These are phyloP conservation scores for Melanocharis versteri DNA, from an alignment of 2,113 vertebrate species.

Conservation along the genomic window DNA sequence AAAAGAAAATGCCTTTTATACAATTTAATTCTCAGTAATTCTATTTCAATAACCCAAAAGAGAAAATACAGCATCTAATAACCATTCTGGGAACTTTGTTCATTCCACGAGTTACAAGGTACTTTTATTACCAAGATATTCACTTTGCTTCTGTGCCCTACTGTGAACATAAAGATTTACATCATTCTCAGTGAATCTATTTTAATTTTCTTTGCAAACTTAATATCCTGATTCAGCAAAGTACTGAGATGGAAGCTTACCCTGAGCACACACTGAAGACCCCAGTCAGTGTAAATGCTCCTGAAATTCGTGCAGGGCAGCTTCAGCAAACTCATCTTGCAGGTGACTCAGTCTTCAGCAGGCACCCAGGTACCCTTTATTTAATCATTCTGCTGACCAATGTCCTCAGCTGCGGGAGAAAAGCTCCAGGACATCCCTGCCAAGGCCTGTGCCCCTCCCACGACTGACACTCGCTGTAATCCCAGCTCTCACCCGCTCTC, in stretches of 20 bases:
- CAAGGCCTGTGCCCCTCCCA: neutral
- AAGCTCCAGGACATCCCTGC: neutral
- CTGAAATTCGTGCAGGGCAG: neutral
- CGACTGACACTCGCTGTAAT: rapidly evolving
- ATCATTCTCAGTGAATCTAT: conserved; percentile 14
- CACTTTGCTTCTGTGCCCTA: neutral
- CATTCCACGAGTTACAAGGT: conserved; percentile 19
- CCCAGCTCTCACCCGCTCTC: neutral
- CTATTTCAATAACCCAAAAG: conserved; percentile 29
- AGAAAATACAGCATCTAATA: conserved; percentile 38
- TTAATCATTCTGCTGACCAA: neutral
- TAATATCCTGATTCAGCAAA: conserved; percentile 50
- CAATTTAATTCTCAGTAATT: conserved; percentile 54
- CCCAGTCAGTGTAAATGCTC: neutral
- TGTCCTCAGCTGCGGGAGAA: neutral
- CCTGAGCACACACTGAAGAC: neutral
- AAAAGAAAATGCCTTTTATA: conserved; percentile 50
- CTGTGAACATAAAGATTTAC: conserved; percentile 16
- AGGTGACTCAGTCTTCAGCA: neutral
- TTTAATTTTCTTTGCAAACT: conserved; percentile 29
- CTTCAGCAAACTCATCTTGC: neutral
- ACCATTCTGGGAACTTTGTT: conserved; percentile 32
- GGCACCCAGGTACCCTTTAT: neutral
- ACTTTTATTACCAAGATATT: conserved; percentile 28
- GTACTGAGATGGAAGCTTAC: neutral